Conservation (phyloP, 2,888 invertebrate genomes). For the Leptinotarsa rubiginosa region DNA sequence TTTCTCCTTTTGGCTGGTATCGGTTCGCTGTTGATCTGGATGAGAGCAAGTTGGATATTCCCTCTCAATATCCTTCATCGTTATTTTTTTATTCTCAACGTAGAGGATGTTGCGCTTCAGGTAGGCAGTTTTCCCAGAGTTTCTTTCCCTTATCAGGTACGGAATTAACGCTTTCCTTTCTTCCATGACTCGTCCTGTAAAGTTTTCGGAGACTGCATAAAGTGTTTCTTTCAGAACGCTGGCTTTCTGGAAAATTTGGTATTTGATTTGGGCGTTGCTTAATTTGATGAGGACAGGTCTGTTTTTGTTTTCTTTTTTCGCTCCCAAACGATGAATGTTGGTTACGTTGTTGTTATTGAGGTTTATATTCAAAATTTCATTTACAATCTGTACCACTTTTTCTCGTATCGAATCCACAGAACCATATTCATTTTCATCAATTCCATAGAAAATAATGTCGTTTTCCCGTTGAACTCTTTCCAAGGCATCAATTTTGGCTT, state of each 20-base stretch:
- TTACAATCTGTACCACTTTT: slow-evolving; percentile 19
- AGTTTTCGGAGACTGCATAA: slow-evolving; percentile 21
- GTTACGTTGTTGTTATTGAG: slow-evolving; percentile 17
- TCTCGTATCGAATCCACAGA: background rate
- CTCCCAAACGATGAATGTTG: slow-evolving; percentile 19
- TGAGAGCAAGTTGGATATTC: slow-evolving; percentile 1
- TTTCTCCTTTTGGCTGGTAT: background rate
- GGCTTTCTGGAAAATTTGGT: slow-evolving; percentile 20
- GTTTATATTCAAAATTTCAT: slow-evolving; percentile 17
- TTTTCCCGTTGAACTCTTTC: slow-evolving; percentile 19
- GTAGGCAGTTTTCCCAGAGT: slow-evolving; percentile 14
- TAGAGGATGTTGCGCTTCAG: slow-evolving; percentile 18
- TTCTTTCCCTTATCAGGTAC: slow-evolving; percentile 19
- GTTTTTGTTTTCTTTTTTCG: slow-evolving; percentile 18
- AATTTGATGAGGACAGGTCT: slow-evolving; percentile 25
- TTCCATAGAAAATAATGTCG: slow-evolving; percentile 17
- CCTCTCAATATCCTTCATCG: slow-evolving; percentile 6
- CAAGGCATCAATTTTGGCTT: slow-evolving; percentile 18
- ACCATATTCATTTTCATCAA: slow-evolving; percentile 12
- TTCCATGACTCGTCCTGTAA: slow-evolving; percentile 23
- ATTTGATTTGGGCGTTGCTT: slow-evolving; percentile 23
- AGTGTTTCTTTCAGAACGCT: background rate
- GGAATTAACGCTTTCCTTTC: slow-evolving; percentile 16
- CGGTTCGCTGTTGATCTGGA: background rate
- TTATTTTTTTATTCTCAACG: slow-evolving; percentile 20